Evolutionary conservation across 2,113 vertebrate genomes (phyloP), one percentile per base, ranked within the genome.

Genomic region (Morone chrysops): DNA sequence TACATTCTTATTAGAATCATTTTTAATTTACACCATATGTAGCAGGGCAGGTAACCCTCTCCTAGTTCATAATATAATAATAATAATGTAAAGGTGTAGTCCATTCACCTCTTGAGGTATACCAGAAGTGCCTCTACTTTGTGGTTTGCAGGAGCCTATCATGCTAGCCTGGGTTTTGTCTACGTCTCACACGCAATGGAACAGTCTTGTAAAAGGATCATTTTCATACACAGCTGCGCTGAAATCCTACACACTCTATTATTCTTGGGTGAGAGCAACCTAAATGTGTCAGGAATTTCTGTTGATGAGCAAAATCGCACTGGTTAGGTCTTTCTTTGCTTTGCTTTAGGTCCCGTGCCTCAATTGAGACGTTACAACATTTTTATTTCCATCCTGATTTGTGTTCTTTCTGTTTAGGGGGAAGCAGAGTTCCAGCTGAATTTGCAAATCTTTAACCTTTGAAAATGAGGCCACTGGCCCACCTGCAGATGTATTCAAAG

Each of bases 311-410:
- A 71, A 82, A 92, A 89, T 88, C 56, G 8, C 72, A 69, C 70
- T 48, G 76, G 56, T 78, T 60, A 57, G 59, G 72, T 73, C 65
- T 90, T 47, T 82, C 84, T 91, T 86, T 86, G 62, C 80, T 84
- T 82, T 90, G 48, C 70, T 87, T 80, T 66, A 75, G 73, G 75
- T 89, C 75, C 70, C 67, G 69, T 18, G 82, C 48, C 70, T 87
- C 62, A 40, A 12, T 80, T 76, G 77, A 92, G 90, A 93, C 83
- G 16, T 92, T 22, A 91, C 89, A 78, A 38, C 89, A 85, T 90
- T 89, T 92, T 82, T 90, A 82, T 94, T 94, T 94, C 93, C 93
- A 94, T 73, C 67, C 68, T 81, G 81, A 89, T 86, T 83, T 93
- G 78, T 70, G 81, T 87, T 84, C 31, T 72, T 83, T 92, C 68